phyloP scores from a whole-genome alignment of 2,888 invertebrate species.

The Cerastis rubricosa region DNA sequence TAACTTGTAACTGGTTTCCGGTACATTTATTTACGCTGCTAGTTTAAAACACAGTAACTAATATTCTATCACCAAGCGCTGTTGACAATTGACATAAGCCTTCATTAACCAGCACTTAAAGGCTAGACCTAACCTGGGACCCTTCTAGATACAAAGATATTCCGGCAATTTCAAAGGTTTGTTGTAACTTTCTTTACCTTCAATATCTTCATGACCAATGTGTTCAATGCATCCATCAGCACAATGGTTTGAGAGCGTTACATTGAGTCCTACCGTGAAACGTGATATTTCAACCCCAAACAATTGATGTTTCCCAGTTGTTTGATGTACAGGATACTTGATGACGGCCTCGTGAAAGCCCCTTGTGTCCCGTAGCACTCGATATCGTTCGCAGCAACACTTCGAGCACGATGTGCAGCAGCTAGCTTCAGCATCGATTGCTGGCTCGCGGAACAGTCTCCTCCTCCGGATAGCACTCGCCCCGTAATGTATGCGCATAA shows the following conservation, averaged over 20 bases:
- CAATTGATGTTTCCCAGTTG: not conserved
- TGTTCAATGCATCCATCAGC: not conserved
- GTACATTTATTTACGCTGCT: not conserved
- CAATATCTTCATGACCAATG: not conserved
- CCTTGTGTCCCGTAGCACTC: not conserved
- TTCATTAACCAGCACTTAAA: too few species aligned
- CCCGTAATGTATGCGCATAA: conserved; percentile 28
- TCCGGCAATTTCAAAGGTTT: not conserved
- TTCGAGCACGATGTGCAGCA: not conserved
- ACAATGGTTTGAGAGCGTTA: not conserved
- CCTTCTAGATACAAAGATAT: not conserved
- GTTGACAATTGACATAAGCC: too few species aligned
- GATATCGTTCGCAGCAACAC: not conserved
- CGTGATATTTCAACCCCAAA: not conserved
- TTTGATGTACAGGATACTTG: too few species aligned
- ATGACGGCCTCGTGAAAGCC: not conserved
- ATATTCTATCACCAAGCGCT: not conserved
- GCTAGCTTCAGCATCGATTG: conserved; percentile 20
- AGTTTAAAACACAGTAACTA: not conserved
- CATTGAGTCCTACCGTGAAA: not conserved
- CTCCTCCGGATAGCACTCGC: not conserved
- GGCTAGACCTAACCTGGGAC: not conserved
- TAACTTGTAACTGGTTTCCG: not conserved
- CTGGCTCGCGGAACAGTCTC: not conserved
- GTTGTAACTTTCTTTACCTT: not conserved